phyloP scores from a whole-genome alignment of 1,140 invertebrate species.

The Agrilus planipennis region DNA sequence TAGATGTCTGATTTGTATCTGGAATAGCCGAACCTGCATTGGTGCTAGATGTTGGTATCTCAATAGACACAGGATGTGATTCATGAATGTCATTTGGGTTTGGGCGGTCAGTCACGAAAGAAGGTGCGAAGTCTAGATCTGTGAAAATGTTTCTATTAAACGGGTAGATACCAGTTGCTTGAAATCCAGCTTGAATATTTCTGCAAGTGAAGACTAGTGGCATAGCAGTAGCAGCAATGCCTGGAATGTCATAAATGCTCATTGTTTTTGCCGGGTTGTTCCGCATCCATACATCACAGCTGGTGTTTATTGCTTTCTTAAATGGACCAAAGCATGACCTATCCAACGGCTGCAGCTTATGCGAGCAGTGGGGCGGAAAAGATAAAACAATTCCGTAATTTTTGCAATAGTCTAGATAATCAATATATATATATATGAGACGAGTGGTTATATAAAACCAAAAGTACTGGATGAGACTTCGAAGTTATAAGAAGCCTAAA shows the following conservation, averaged over 20 bases:
- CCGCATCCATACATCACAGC: constrained; percentile 33
- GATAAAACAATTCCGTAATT: constrained; percentile 31
- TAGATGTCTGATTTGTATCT: neutral
- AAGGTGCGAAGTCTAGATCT: constrained; percentile 21
- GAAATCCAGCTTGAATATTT: constrained; percentile 24
- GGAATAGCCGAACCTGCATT: too few species aligned
- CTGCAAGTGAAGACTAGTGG: constrained; percentile 29
- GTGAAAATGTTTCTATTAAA: constrained; percentile 27
- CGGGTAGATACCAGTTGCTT: constrained; percentile 15
- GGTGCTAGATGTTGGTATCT: neutral
- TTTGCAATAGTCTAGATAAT: constrained; percentile 23
- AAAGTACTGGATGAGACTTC: constrained; percentile 24
- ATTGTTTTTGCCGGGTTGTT: constrained; percentile 36
- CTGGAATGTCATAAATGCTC: constrained; percentile 35
- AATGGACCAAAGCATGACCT: constrained; percentile 32
- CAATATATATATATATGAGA: constrained; percentile 22
- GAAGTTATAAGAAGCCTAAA: constrained; percentile 25
- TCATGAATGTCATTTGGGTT: constrained; percentile 12
- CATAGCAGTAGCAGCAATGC: constrained; percentile 32
- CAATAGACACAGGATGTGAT: neutral
- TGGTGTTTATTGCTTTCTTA: constrained; percentile 28
- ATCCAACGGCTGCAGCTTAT: constrained; percentile 38
- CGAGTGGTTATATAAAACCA: constrained; percentile 31
- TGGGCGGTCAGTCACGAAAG: constrained; percentile 29
- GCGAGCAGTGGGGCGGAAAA: constrained; percentile 36